Percentiles rank a stretch among this genome's conserved stretches.
Evolutionary conservation across 1,140 invertebrate species (phyloP).

Genomic region (Pseudomyrmex concolor): DNA sequence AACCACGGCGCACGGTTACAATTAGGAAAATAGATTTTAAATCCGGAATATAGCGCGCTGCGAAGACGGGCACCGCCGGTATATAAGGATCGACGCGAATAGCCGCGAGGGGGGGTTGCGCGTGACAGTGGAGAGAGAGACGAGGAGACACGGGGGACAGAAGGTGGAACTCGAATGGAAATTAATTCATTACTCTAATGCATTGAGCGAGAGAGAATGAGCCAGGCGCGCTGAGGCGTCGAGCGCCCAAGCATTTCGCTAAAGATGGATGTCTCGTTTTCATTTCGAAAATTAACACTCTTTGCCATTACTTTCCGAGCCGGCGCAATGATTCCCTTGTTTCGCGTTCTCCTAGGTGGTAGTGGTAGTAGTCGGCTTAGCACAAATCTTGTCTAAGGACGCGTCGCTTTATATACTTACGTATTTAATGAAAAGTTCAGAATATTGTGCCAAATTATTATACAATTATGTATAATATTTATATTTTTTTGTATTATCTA

Average conservation of each 20-base stretch:
- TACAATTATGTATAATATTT: no score
- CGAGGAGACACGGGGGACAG: conserved; percentile 46
- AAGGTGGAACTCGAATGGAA: conserved; percentile 79
- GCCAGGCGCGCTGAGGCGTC: conserved; percentile 80
- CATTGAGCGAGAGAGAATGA: conserved; percentile 81
- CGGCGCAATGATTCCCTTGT: neutral
- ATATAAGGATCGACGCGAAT: conserved; percentile 68
- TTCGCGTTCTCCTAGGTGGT: neutral
- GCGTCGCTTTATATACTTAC: no score
- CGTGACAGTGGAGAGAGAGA: conserved; percentile 68
- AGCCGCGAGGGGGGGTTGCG: conserved; percentile 66
- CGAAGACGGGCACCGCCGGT: conserved; percentile 65
- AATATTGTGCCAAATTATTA: no score
- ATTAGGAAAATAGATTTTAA: conserved; percentile 78
- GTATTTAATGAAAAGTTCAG: no score
- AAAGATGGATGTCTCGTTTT: conserved; percentile 84
- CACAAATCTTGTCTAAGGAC: neutral
- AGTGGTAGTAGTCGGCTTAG: no score
- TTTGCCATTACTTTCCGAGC: conserved; percentile 69
- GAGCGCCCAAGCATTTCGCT: conserved; percentile 80
- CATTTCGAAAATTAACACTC: conserved; percentile 85
- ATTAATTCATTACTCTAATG: conserved; percentile 86
- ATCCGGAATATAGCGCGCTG: conserved; percentile 58
- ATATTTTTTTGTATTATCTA: no score
- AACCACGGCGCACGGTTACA: conserved; percentile 75